Evolutionary conservation across 2,888 invertebrate genomes (phyloP).

Genomic region (Scaptomyza polygonia): DNA sequence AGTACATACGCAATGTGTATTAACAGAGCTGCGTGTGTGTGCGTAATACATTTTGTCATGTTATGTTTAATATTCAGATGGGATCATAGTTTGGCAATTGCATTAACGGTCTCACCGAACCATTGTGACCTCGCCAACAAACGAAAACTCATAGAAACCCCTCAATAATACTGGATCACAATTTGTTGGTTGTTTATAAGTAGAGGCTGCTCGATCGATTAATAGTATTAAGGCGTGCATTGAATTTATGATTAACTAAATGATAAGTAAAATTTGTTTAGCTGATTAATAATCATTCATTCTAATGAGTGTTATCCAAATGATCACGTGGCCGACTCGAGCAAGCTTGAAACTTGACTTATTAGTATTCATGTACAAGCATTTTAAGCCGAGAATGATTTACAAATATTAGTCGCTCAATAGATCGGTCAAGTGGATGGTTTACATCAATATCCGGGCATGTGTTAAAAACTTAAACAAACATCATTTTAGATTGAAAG

Average conservation of each 20-base stretch:
- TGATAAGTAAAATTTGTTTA: conserved; percentile 2
- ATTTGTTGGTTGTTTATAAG: conserved; percentile 1
- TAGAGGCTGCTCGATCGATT: conserved; percentile 36
- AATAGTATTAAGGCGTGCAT: conserved; percentile 36
- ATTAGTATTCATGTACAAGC: conserved; percentile 17
- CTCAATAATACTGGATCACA: conserved; percentile 23
- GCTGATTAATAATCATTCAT: conserved; percentile 20
- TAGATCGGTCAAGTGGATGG: conserved; percentile 23
- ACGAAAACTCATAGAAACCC: conserved; percentile 31
- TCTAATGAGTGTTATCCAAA: conserved; percentile 26
- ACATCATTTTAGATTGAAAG: conserved; percentile 50
- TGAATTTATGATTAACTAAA: conserved; percentile 35
- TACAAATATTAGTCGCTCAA: not conserved
- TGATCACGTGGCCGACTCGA: conserved; percentile 51
- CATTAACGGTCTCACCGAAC: conserved; percentile 60
- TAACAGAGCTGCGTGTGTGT: not conserved
- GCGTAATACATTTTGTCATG: conserved; percentile 4
- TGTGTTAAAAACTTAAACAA: conserved; percentile 30
- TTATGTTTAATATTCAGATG: conserved; percentile 52
- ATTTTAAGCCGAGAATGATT: not conserved
- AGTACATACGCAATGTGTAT: not conserved
- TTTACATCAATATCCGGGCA: conserved; percentile 70
- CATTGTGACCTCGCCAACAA: conserved; percentile 43
- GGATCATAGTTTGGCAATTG: conserved; percentile 58
- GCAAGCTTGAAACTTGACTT: too few species aligned